A percentile compares a stretch with the other conserved stretches of the same genome.
Conservation (phyloP, 2,113 vertebrate species). For the Turnix velox region DNA sequence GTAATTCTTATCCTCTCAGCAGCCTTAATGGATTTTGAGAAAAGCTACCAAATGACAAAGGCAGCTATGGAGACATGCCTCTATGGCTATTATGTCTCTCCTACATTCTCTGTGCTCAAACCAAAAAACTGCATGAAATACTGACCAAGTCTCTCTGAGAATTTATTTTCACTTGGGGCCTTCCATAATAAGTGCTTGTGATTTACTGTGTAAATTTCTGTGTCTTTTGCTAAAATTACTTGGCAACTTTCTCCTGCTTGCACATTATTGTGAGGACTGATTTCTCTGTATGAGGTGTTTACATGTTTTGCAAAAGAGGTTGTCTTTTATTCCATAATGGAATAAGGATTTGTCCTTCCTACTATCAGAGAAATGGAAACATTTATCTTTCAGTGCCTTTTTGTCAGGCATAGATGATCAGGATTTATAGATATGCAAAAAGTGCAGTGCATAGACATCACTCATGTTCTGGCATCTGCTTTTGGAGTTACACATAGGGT, state of each 20-base stretch:
- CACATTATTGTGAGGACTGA: background rate
- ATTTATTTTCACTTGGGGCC: background rate
- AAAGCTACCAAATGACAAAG: background rate
- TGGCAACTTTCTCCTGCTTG: background rate
- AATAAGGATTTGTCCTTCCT: background rate
- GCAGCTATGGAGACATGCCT: background rate
- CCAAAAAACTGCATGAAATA: background rate
- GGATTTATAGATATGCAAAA: background rate
- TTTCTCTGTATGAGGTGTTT: background rate
- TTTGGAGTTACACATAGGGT: background rate
- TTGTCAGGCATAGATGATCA: background rate
- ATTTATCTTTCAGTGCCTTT: background rate
- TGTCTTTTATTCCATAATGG: background rate
- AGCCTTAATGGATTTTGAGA: background rate
- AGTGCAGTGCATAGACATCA: background rate
- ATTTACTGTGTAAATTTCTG: conserved; percentile 5
- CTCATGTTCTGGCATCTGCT: background rate
- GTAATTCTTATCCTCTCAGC: background rate
- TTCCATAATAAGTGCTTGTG: background rate
- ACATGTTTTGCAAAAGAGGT: background rate
- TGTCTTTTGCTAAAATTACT: background rate
- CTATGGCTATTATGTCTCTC: background rate
- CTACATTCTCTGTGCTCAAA: background rate
- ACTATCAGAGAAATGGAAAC: background rate
- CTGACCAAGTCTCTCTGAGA: background rate